These are phyloP conservation scores for Solea senegalensis DNA, from an alignment of 2,113 vertebrate species.

Conservation along the genomic window DNA sequence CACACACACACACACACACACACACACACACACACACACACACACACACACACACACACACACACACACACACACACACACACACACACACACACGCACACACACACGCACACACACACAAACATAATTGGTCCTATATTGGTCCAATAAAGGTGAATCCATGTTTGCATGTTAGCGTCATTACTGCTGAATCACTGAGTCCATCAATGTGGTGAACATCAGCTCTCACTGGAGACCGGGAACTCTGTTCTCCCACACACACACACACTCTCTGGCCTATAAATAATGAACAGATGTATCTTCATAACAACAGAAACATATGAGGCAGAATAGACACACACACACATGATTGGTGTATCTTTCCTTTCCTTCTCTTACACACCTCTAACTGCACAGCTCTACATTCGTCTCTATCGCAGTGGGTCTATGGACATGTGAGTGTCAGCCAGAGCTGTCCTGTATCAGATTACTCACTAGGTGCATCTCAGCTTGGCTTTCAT, in stretches of 20 bases:
- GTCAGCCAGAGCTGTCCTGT: slow-evolving; percentile 58
- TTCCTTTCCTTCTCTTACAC: slow-evolving; percentile 22
- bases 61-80: no score
- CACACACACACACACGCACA: no score
- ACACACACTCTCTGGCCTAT: slow-evolving; percentile 19
- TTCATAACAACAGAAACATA: slow-evolving; percentile 48
- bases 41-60: no score
- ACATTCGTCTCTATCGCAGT: neutral
- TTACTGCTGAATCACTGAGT: slow-evolving; percentile 70
- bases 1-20: no score
- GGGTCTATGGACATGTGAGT: slow-evolving; percentile 5
- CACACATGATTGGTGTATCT: slow-evolving; percentile 24
- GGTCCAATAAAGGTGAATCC: slow-evolving; percentile 31
- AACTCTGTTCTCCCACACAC: slow-evolving; percentile 31
- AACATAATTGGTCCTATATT: neutral
- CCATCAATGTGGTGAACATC: slow-evolving; percentile 54
- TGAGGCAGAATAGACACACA: slow-evolving; percentile 24
- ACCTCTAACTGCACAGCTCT: neutral
- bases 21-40: no score
- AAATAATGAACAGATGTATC: slow-evolving; percentile 68
- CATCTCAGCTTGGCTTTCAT: slow-evolving; percentile 63
- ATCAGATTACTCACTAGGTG: slow-evolving; percentile 68
- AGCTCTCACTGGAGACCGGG: slow-evolving; percentile 47
- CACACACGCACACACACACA: no score
- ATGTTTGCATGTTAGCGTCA: slow-evolving; percentile 54